These are phyloP conservation scores for Oncorhynchus clarkii DNA, from an alignment of 2,113 vertebrate species.

Conservation along the genomic window DNA sequence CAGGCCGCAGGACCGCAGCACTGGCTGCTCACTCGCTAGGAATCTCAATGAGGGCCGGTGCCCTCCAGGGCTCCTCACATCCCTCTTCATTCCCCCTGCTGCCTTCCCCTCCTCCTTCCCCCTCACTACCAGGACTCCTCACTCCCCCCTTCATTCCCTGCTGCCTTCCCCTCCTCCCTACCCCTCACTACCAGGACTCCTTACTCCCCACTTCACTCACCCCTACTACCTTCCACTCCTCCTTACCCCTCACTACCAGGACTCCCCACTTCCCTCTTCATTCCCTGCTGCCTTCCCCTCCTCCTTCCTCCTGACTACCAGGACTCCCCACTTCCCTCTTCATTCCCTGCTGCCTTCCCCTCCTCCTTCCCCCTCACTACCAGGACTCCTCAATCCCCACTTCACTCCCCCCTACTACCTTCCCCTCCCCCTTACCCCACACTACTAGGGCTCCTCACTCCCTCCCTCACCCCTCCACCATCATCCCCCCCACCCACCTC, in stretches of 20 bases:
- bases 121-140: no score
- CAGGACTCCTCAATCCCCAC: not conserved
- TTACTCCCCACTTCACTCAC: no score
- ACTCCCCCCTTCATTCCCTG: no score
- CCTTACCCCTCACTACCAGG: not conserved
- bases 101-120: not conserved
- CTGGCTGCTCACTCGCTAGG: not conserved
- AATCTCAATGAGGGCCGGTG: not conserved
- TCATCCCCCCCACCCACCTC: not conserved
- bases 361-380: not conserved
- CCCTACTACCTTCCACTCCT: no score
- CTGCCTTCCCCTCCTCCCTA: not conserved
- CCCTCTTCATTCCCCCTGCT: no score
- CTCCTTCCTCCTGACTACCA: not conserved
- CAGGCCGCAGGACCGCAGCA: not conserved
- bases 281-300: no score
- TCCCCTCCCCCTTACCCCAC: no score
- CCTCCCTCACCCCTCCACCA: no score
- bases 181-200: no score
- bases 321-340: no score
- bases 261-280: not conserved
- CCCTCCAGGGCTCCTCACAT: not conserved
- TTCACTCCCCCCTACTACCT: not conserved
- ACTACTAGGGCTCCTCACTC: not conserved
- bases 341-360: no score